phyloP scores from a whole-genome alignment of 2,888 invertebrate genomes.

The Eupithecia tripunctaria region DNA sequence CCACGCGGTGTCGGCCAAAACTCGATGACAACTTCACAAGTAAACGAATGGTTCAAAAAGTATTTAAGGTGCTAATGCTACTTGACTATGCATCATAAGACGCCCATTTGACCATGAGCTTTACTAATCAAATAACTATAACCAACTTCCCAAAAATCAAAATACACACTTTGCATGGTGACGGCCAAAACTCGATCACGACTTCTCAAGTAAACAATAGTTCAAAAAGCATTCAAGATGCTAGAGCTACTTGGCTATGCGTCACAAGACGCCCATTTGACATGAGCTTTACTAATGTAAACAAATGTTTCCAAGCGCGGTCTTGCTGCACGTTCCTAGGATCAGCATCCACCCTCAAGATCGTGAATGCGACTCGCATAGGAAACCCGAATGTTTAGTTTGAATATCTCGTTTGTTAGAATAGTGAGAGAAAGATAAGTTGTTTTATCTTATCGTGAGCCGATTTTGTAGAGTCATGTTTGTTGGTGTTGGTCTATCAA shows the following conservation, averaged over 20 bases:
- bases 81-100: no score
- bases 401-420: constrained; percentile 7
- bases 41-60: no score
- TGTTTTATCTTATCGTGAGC: neutral
- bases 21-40: no score
- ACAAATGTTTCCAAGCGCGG: constrained; percentile 35
- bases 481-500: neutral
- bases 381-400: constrained; percentile 21
- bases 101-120: no score
- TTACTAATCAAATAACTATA: no score
- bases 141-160: no score
- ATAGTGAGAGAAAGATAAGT: constrained; percentile 4
- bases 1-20: no score
- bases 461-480: neutral
- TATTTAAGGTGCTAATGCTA: no score
- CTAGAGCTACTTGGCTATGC: constrained; percentile 32
- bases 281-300: constrained; percentile 40
- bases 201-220: constrained; percentile 3
- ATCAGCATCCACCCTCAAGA: constrained; percentile 31
- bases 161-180: neutral
- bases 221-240: constrained; percentile 1
- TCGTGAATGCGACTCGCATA: constrained; percentile 32
- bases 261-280: constrained; percentile 34
- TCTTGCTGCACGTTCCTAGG: constrained; percentile 31
- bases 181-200: neutral